These are phyloP conservation scores for Sylvia atricapilla DNA, from an alignment of 2,113 vertebrate species.

Conservation along the genomic window DNA sequence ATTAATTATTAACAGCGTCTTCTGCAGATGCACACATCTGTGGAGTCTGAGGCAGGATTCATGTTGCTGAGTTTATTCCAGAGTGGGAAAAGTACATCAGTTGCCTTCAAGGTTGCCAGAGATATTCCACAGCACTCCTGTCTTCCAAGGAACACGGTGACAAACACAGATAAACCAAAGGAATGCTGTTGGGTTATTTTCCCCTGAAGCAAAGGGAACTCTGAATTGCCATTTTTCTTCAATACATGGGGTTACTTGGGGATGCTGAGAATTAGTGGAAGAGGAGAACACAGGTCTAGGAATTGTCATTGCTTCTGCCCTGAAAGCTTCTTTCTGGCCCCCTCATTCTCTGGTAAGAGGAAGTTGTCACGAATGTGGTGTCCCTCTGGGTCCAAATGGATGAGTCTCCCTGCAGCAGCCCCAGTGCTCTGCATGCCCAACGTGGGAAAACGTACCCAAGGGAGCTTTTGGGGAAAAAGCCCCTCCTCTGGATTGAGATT, in stretches of 20 bases:
- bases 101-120: slow-evolving; percentile 1
- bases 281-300: background rate
- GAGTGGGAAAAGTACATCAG: background rate
- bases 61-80: background rate
- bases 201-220: background rate
- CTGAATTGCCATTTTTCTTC: background rate
- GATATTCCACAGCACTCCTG: background rate
- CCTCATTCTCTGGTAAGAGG: background rate
- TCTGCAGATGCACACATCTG: background rate
- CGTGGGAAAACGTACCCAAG: background rate
- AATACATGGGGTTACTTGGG: background rate
- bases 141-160: background rate
- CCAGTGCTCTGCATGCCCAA: background rate
- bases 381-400: background rate
- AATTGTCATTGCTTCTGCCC: background rate
- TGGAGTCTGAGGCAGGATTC: background rate
- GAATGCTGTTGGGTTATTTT: background rate
- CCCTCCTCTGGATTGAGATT: background rate
- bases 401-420: background rate
- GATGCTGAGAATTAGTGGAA: background rate
- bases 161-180: background rate
- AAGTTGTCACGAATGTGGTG: background rate
- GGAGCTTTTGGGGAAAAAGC: accelerated
- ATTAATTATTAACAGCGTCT: slow-evolving; percentile 26
- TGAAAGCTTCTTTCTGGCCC: background rate